These are phyloP conservation scores for Podiceps cristatus DNA, from an alignment of 2,113 vertebrate species.

Conservation along the genomic window DNA sequence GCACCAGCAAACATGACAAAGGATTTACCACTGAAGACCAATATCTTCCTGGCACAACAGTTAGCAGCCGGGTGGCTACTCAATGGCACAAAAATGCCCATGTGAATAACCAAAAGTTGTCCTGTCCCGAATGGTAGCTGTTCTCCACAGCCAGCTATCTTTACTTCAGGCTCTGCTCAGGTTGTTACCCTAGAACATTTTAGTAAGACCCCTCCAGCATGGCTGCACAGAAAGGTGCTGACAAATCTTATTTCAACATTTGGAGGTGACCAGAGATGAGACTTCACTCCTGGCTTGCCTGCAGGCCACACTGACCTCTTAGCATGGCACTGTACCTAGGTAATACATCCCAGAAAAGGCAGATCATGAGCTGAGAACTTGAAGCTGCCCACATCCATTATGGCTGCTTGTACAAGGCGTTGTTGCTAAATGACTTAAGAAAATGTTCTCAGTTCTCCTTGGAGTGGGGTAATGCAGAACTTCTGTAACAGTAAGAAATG, in stretches of 20 bases:
- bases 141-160: neutral
- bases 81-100: neutral
- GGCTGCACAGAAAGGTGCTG: neutral
- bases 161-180: fast-evolving
- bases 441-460: neutral
- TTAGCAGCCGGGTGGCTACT: neutral
- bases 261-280: neutral
- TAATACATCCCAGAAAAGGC: neutral
- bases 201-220: neutral
- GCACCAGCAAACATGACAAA: neutral
- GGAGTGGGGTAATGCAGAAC: neutral
- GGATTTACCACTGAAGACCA: neutral
- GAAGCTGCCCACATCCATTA: neutral
- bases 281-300: neutral
- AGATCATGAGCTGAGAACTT: neutral
- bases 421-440: neutral
- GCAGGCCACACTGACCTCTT: neutral
- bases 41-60: neutral
- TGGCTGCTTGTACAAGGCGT: neutral
- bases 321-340: neutral
- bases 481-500: neutral
- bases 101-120: neutral
- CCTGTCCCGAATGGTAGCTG: neutral
- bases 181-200: neutral
- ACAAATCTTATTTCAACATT: neutral